Evolutionary conservation across 53 echinoderm and acorn worm species (phyloP).

Genomic region (Paracentrotus lividus): DNA sequence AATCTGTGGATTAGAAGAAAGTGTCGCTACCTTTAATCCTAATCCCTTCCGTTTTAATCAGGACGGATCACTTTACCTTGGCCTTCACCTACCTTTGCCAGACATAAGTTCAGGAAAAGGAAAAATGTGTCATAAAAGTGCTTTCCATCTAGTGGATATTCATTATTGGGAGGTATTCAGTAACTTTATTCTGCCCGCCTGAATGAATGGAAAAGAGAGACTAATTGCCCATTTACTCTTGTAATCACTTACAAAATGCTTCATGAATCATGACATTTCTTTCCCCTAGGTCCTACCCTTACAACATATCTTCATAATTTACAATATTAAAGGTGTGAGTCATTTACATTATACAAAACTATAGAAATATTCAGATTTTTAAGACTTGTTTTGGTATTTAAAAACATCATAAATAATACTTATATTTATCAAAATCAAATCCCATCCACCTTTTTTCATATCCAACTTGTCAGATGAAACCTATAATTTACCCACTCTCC

Average conservation of each 20-base stretch:
- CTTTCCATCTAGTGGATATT: background rate
- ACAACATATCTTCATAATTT: background rate
- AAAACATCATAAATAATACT: background rate
- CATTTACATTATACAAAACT: background rate
- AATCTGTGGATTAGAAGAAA: background rate
- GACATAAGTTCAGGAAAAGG: conserved; percentile 18
- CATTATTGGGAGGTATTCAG: background rate
- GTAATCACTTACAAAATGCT: background rate
- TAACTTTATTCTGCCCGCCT: background rate
- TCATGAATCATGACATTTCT: background rate
- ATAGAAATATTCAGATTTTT: background rate
- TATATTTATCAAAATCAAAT: background rate
- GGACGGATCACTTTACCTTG: background rate
- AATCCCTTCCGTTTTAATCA: background rate
- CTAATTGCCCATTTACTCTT: background rate
- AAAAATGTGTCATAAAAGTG: conserved; percentile 32
- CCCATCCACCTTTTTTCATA: background rate
- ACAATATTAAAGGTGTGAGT: background rate
- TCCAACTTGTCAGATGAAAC: background rate
- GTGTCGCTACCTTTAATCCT: background rate
- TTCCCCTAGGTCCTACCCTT: background rate
- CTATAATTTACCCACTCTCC: background rate
- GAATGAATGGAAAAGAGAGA: background rate
- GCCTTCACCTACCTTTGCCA: background rate
- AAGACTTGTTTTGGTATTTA: background rate